Base-by-base conservation (phyloP, 2,797 vertebrate species). In the Chaetodon trifasciatus region DNA sequence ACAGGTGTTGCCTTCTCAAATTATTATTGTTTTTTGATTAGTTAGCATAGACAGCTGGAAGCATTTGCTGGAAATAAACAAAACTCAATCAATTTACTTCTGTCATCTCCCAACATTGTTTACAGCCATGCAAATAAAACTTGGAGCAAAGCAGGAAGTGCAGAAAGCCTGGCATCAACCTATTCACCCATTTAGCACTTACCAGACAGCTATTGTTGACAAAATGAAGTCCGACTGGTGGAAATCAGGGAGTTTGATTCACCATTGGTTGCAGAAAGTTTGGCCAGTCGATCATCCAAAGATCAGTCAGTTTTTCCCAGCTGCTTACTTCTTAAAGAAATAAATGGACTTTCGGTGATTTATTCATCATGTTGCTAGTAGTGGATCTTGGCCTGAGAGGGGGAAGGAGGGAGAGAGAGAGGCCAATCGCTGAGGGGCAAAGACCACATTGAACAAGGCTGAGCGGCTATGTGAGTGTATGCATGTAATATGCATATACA, bases 341-440 rank as follows among this genome's bases (percentile, higher is more conserved):
- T 58, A 40, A 67, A 64, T 70, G 1, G 35, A 58, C 50, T 67
- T 52, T 13, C 24, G 7, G 19, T 55, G 35, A 69, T 21, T 55
- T 73, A 67, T 50, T 79, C 65, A 76, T 70, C 21, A 49, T 35
- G 52, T 52, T 76, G 63, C 55, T 44, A 73, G 35, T 39, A 7
- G 40, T 39, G 50, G 8, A 60, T 66, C 40, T 24, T 44, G n/a
- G 21, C 49, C 44, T 56, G 17, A 53, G n/a, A 50, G 19, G 19
- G 15, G 42, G 42, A 44, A 13, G 15, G n/a, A 9, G 37, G 55
- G 12, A 50, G 24, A 28, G 37, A 58, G 12, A 50, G 24, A 28
- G 17, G 1, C 35, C 28, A 58, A 24, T n/a, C 69, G 35, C 56
- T 58, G 28, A 12, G 57, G 35, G 16, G 3, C 1, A 61, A 49